phyloP scores from a whole-genome alignment of 1,140 invertebrate genomes.

The Ganaspis sp. region DNA sequence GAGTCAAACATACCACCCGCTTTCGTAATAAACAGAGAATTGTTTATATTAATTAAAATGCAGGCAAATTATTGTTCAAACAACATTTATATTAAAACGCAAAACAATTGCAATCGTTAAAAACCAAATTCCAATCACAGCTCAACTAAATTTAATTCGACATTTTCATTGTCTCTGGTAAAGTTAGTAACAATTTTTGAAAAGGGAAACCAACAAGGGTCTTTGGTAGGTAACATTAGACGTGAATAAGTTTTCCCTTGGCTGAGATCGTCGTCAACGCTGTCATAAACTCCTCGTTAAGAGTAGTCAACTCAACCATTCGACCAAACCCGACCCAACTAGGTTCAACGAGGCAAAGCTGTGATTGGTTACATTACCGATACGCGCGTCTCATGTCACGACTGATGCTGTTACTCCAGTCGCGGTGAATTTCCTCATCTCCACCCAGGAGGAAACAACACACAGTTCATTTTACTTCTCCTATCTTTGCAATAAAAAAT shows the following conservation, averaged over 20 bases:
- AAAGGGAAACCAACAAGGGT: neutral
- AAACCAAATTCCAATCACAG: no score
- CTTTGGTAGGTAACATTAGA: conserved; percentile 40
- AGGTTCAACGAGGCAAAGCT: conserved; percentile 52
- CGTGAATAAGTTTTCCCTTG: conserved; percentile 56
- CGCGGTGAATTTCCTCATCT: conserved; percentile 57
- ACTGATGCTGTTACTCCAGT: conserved; percentile 58
- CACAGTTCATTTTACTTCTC: neutral
- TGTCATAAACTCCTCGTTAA: conserved; percentile 67
- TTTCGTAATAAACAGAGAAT: no score
- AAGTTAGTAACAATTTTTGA: neutral
- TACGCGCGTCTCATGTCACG: conserved; percentile 62
- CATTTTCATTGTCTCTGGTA: no score
- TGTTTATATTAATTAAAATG: no score
- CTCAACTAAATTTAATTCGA: no score
- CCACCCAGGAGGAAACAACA: conserved; percentile 36
- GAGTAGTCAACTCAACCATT: conserved; percentile 50
- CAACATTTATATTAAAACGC: no score
- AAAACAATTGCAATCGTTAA: no score
- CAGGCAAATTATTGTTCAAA: no score
- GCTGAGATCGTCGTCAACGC: conserved; percentile 59
- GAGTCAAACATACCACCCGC: no score
- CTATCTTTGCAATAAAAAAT: neutral
- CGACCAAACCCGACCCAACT: conserved; percentile 54
- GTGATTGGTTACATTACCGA: conserved; percentile 69